phyloP scores from a whole-genome alignment of 2,113 vertebrate genomes.

The Labeo catla region DNA sequence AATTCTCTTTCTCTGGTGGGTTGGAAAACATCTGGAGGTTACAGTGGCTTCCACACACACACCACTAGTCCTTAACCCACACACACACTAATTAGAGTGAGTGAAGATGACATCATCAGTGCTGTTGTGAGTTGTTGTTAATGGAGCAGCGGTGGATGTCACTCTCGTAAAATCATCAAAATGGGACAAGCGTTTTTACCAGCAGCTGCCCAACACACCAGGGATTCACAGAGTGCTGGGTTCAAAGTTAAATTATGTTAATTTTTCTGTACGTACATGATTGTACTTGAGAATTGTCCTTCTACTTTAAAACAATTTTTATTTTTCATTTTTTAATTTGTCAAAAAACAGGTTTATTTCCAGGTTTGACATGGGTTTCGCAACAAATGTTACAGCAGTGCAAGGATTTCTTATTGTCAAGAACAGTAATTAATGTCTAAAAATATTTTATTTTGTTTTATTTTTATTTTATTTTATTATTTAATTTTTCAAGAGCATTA shows the following conservation, averaged over 20 bases:
- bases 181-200: constrained; percentile 1
- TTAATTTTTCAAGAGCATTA: too few relatives aligned
- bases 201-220: constrained; percentile 36
- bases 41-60: constrained; percentile 34
- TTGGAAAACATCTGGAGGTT: constrained; percentile 53
- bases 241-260: background rate
- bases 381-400: background rate
- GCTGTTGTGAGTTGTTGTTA: constrained; percentile 29
- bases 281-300: background rate
- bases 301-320: background rate
- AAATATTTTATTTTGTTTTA: too few relatives aligned
- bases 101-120: constrained; percentile 37
- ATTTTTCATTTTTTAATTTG: background rate
- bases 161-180: constrained; percentile 29
- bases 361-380: background rate
- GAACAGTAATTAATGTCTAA: background rate
- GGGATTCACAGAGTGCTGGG: background rate
- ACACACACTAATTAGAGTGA: constrained; percentile 28
- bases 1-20: constrained; percentile 46
- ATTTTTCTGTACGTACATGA: background rate
- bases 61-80: background rate
- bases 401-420: background rate
- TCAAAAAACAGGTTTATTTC: background rate
- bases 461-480: too few relatives aligned
- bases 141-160: constrained; percentile 20